Conservation (phyloP, 2,888 invertebrate genomes). For the Pemphredon lugubris region DNA sequence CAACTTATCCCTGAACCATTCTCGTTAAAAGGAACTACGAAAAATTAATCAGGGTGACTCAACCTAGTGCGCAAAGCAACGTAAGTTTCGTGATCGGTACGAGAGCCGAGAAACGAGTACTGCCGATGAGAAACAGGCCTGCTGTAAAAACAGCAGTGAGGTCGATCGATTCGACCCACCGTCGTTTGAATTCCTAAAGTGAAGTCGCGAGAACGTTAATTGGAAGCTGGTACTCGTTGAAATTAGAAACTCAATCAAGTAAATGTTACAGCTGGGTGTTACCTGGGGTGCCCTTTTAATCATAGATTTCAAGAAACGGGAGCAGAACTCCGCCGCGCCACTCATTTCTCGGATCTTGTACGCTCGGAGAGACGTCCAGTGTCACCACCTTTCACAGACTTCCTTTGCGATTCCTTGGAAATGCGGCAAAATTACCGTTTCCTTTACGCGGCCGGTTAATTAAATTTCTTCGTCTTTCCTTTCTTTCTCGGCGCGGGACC, state of each 20-base stretch:
- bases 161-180: neutral
- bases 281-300: constrained; percentile 25
- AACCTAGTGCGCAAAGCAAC: too few species aligned
- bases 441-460: constrained; percentile 49
- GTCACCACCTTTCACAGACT: constrained; percentile 26
- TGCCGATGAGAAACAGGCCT: too few species aligned
- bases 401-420: constrained; percentile 45
- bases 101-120: too few species aligned
- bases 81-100: too few species aligned
- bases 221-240: neutral
- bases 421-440: constrained; percentile 53
- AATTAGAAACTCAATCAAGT: constrained; percentile 29
- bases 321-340: constrained; percentile 9
- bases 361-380: constrained; percentile 28
- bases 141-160: too few species aligned
- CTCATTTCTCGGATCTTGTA: constrained; percentile 33
- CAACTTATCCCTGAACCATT: too few species aligned
- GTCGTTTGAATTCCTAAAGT: neutral
- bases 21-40: too few species aligned
- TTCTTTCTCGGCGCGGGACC: constrained; percentile 30
- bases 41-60: too few species aligned
- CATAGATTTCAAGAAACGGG: constrained; percentile 24
- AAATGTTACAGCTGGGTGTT: constrained; percentile 5
- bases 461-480: constrained; percentile 53
- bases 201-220: neutral